phyloP scores from a whole-genome alignment of 2,888 invertebrate genomes.

The Perizoma affinitatum region DNA sequence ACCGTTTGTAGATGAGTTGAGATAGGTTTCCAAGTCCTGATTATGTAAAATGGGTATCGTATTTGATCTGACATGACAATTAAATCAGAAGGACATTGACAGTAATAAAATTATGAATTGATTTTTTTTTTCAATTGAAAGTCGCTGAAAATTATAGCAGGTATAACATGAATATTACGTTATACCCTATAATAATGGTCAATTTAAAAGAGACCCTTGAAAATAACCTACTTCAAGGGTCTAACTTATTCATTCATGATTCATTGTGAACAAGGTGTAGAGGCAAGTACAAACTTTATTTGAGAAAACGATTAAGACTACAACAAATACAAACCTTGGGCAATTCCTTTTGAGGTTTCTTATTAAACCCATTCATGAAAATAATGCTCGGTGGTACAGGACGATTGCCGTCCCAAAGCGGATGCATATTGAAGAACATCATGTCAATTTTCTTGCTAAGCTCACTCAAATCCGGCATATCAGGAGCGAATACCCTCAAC shows the following conservation, averaged over 20 bases:
- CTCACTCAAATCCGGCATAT: constrained; percentile 35
- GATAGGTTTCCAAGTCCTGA: constrained; percentile 59
- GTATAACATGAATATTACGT: no score
- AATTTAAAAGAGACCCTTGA: no score
- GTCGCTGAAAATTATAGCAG: no score
- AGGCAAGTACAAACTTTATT: no score
- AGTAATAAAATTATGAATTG: no score
- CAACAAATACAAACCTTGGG: constrained; percentile 47
- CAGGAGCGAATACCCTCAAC: constrained; percentile 19
- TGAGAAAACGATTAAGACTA: no score
- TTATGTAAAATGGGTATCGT: constrained; percentile 16
- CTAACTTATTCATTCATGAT: no score
- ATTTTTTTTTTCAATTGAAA: no score
- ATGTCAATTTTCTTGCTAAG: constrained; percentile 50
- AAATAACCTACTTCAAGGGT: no score
- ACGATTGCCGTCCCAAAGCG: constrained; percentile 50
- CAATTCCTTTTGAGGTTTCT: constrained; percentile 44
- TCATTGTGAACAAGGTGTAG: no score
- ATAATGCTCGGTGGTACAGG: constrained; percentile 62
- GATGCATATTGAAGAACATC: constrained; percentile 61
- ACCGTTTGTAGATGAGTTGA: constrained; percentile 65
- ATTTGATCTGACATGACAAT: background rate
- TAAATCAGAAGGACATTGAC: no score
- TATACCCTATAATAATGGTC: no score
- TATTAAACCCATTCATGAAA: background rate